phyloP scores from a whole-genome alignment of 2,113 vertebrate genomes.

The Macquaria ambigua region DNA sequence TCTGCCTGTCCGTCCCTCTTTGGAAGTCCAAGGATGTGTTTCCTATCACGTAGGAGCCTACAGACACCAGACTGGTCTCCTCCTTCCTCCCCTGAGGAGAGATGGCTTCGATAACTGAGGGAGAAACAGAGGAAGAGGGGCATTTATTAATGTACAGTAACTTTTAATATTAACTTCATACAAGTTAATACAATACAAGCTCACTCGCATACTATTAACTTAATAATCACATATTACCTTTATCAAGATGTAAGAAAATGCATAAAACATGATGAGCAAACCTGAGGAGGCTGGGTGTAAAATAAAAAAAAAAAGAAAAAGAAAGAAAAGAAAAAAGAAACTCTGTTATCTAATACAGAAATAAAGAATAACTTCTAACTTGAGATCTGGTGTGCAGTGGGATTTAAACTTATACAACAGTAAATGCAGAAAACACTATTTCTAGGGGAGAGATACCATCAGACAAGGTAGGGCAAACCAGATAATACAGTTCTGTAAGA shows the following conservation, averaged over 20 bases:
- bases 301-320: background rate
- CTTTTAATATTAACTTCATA: background rate
- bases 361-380: background rate
- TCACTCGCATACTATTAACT: background rate
- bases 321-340: background rate
- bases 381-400: background rate
- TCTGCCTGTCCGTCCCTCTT: conserved; percentile 87
- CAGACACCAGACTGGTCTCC: conserved; percentile 84
- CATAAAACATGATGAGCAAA: background rate
- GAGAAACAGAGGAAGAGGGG: conserved; percentile 16
- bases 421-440: background rate
- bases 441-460: background rate
- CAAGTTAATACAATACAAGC: too few relatives aligned
- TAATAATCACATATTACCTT: background rate
- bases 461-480: background rate
- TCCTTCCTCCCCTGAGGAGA: conserved; percentile 87
- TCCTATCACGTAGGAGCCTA: conserved; percentile 87
- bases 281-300: background rate
- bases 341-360: background rate
- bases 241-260: background rate
- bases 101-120: conserved; percentile 90
- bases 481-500: background rate
- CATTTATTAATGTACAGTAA: background rate
- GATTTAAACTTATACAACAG: background rate
- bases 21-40: conserved; percentile 93